Evolutionary conservation across 2,113 vertebrate species (phyloP).

Genomic region (Isichthys henryi): DNA sequence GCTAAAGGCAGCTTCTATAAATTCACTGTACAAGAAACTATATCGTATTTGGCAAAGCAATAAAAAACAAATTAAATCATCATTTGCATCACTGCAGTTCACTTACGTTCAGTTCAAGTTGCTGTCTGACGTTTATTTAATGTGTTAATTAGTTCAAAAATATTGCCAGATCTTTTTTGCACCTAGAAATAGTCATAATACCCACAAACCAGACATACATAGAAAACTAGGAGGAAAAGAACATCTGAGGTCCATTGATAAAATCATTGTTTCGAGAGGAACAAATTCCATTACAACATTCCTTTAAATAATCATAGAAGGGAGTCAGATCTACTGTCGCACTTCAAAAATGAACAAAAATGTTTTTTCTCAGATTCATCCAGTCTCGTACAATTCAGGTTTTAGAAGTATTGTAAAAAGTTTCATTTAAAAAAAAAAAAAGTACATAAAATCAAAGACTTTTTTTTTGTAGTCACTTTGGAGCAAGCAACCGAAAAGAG

Average conservation of each 20-base stretch:
- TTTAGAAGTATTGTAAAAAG: slow-evolving; percentile 54
- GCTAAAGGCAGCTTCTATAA: slow-evolving; percentile 59
- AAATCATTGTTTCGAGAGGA: slow-evolving; percentile 38
- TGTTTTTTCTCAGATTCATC: slow-evolving; percentile 32
- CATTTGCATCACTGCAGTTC: slow-evolving; percentile 23
- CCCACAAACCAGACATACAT: slow-evolving; percentile 38
- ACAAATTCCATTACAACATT: slow-evolving; percentile 31
- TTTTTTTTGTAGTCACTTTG: slow-evolving; percentile 19
- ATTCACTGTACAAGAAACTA: slow-evolving; percentile 51
- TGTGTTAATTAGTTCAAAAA: slow-evolving; percentile 52
- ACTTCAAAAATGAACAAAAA: slow-evolving; percentile 47
- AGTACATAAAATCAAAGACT: slow-evolving; percentile 44
- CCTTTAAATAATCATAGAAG: slow-evolving; percentile 30
- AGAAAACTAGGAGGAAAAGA: slow-evolving; percentile 33
- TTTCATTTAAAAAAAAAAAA: slow-evolving; percentile 42
- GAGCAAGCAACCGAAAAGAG: slow-evolving; percentile 28
- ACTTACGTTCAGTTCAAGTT: slow-evolving; percentile 30
- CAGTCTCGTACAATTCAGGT: slow-evolving; percentile 39
- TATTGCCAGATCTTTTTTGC: slow-evolving; percentile 50
- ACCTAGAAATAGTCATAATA: slow-evolving; percentile 32
- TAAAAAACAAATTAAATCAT: slow-evolving; percentile 23
- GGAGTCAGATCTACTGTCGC: slow-evolving; percentile 40
- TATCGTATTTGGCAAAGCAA: slow-evolving; percentile 53
- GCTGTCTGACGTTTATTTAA: slow-evolving; percentile 16
- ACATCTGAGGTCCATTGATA: slow-evolving; percentile 40